Conservation (phyloP, 2,888 invertebrate species). For the Penaeus monodon region DNA sequence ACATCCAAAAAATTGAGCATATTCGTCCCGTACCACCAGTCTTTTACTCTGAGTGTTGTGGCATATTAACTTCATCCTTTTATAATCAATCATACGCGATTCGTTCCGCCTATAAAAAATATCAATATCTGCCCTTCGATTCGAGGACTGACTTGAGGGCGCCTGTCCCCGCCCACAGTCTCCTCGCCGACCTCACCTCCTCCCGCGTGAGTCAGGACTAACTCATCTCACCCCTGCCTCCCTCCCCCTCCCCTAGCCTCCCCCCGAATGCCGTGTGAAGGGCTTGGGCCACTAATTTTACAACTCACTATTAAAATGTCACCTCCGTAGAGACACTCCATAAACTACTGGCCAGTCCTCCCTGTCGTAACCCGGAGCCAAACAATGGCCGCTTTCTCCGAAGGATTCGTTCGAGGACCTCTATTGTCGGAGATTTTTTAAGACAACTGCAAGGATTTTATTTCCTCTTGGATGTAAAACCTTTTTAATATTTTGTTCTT, state of each 20-base stretch:
- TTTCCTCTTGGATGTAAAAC: too few relatives aligned
- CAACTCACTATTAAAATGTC: constrained; percentile 56
- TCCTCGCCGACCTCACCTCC: not conserved
- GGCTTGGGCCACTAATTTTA: constrained; percentile 52
- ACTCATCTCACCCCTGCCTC: not conserved
- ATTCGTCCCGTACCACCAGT: too few relatives aligned
- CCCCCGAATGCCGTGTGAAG: constrained; percentile 31
- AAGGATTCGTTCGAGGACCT: constrained; percentile 6
- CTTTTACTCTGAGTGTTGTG: too few relatives aligned
- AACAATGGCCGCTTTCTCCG: constrained; percentile 29
- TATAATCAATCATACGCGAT: too few relatives aligned
- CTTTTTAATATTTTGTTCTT: too few relatives aligned
- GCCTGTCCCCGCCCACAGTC: too few relatives aligned
- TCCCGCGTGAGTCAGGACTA: not conserved
- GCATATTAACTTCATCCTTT: too few relatives aligned
- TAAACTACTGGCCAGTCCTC: constrained; percentile 44
- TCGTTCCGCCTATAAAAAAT: too few relatives aligned
- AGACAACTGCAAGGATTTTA: too few relatives aligned
- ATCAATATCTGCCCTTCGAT: too few relatives aligned
- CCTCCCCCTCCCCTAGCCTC: not conserved
- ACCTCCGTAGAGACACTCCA: constrained; percentile 52
- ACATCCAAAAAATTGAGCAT: too few relatives aligned
- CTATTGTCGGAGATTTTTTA: constrained; percentile 2
- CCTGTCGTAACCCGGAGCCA: not conserved
- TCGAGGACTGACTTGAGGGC: too few relatives aligned